Evolutionary conservation across 2,888 invertebrate species (phyloP), one percentile per base, ranked within the genome.

Genomic region (Rhamnusium bicolor): DNA sequence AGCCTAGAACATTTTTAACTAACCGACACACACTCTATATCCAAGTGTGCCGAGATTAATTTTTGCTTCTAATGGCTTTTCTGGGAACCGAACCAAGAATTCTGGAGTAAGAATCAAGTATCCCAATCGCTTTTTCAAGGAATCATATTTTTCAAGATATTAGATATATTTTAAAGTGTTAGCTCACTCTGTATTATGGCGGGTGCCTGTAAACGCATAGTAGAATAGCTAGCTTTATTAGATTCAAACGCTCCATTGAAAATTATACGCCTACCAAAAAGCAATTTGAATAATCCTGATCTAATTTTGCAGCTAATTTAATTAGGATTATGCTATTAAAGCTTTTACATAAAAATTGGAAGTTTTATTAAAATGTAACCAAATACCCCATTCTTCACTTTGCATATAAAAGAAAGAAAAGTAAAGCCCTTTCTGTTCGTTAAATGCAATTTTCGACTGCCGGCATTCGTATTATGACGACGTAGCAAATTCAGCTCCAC

Each of bases 381-480:
- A 19, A 69, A 51, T 61, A 53, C 49, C 49, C 67, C 69, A 51
- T 19, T 29, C 32, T 29, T 69, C 70, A 63, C 62, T 70, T 70
- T 70, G 70, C 70, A 70, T 63, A 62, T 40, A 62, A 70, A 70
- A 70, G 70, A 53, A 61, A 21, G 51, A 10, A 16, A 70, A 62
- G 54, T 29, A 58, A 58, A 65, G 54, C 47, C 65, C 46, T 69
- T 49, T 62, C 65, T 56, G 19, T 58, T 58, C 71, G 70, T 71
- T 71, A 65, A 71, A 71, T 71, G 71, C 71, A 71, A 71, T 71
- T 71, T 53, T 66, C 71, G 47, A 65, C 70, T 63, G 65, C 56
- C 71, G 29, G 58, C 58, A 69, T 49, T 56, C 71, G 32, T 62
- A 49, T 71, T 71, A 46, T 49, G 71, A 65, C 66, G 71, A 71